Percentiles rank a stretch among this genome's conserved stretches.
Evolutionary conservation across 2,113 vertebrate genomes (phyloP).

Genomic region (Strix aluco): DNA sequence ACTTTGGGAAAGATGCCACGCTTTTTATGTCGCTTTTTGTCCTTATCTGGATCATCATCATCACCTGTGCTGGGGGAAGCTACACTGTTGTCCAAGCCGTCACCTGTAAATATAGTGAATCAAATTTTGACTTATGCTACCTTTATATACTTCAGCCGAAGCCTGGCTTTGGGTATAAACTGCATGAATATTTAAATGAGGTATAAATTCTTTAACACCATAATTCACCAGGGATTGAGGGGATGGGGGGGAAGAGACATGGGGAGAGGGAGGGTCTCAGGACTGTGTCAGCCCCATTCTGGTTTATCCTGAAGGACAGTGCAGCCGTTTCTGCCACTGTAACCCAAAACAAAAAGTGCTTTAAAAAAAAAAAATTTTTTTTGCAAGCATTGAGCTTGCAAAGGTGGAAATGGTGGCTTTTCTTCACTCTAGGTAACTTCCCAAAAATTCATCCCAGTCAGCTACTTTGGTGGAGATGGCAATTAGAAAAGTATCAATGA

Average conservation of each 20-base stretch:
- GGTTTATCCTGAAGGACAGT: constrained; percentile 40
- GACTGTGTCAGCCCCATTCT: constrained; percentile 41
- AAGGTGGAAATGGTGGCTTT: not conserved
- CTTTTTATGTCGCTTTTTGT: constrained; percentile 99
- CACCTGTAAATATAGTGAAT: constrained; percentile 93
- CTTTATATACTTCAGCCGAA: constrained; percentile 79
- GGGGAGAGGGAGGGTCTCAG: constrained; percentile 21
- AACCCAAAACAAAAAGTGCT: not conserved
- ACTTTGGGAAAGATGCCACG: constrained; percentile 99
- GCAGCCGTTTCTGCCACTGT: not conserved
- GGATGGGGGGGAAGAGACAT: constrained; percentile 23
- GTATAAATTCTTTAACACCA: constrained; percentile 69
- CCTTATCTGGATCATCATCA: constrained; percentile 99
- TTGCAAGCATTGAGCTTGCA: not conserved
- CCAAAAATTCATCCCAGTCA: constrained; percentile 29
- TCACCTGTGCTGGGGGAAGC: constrained; percentile 99
- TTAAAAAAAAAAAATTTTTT: not conserved
- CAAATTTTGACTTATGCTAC: constrained; percentile 85
- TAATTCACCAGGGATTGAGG: constrained; percentile 52
- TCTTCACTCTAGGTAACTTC: constrained; percentile 16
- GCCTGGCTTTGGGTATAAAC: constrained; percentile 79
- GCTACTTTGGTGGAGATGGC: not conserved
- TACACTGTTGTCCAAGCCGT: constrained; percentile 99
- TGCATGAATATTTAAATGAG: constrained; percentile 77
- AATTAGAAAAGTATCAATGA: not conserved